Evolutionary conservation across 2,888 invertebrate genomes (phyloP).

Genomic region (Plemyria rubiginata): DNA sequence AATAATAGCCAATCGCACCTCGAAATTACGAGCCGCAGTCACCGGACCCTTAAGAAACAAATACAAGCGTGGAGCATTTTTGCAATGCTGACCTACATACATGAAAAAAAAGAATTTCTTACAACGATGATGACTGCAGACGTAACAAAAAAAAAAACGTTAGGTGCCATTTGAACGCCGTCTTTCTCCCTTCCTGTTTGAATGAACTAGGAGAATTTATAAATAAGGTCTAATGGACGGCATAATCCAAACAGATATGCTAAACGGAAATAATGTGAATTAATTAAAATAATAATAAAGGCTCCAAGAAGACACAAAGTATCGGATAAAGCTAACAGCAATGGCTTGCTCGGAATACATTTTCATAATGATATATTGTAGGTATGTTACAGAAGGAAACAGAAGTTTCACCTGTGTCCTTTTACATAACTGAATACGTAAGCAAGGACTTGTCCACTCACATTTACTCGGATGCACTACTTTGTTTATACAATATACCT

Average conservation of each 20-base stretch:
- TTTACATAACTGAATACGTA: slow-evolving; percentile 54
- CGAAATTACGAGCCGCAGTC: too few relatives aligned
- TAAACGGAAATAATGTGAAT: slow-evolving; percentile 21
- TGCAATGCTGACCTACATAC: slow-evolving; percentile 50
- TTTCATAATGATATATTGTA: slow-evolving; percentile 16
- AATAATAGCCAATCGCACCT: too few relatives aligned
- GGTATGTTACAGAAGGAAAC: slow-evolving; percentile 40
- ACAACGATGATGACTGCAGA: too few relatives aligned
- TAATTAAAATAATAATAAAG: slow-evolving; percentile 17
- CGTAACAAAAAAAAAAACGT: background rate
- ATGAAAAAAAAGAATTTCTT: background rate
- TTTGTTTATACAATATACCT: slow-evolving; percentile 29
- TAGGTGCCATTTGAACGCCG: background rate
- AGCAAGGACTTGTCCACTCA: slow-evolving; percentile 49
- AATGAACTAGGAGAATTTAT: background rate
- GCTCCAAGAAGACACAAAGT: slow-evolving; percentile 35
- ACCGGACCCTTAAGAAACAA: too few relatives aligned
- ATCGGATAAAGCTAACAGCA: slow-evolving; percentile 12
- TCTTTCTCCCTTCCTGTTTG: background rate
- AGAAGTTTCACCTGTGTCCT: slow-evolving; percentile 50
- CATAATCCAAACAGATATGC: slow-evolving; percentile 22
- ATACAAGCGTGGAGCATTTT: slow-evolving; percentile 56
- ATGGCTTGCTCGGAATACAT: slow-evolving; percentile 16
- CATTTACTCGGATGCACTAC: slow-evolving; percentile 35
- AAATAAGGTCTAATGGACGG: slow-evolving; percentile 6